Evolutionary conservation across 2,797 vertebrate genomes (phyloP).

Genomic region (Coilia nasus): DNA sequence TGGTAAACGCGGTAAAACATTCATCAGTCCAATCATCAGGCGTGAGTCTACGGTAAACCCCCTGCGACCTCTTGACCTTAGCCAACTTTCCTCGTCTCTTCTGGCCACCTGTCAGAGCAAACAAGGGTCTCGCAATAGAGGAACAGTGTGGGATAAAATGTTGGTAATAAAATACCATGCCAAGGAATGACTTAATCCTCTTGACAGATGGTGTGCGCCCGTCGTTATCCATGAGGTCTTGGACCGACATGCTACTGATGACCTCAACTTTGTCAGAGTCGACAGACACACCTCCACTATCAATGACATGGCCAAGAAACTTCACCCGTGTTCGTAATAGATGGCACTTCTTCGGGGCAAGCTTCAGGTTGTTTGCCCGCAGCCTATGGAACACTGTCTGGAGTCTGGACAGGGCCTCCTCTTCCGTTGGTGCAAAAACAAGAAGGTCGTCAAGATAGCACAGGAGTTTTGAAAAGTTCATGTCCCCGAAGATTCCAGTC

Average conservation of each 20-base stretch:
- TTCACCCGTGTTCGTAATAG: background rate
- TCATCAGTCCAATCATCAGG: slow-evolving; percentile 25
- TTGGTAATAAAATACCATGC: slow-evolving; percentile 45
- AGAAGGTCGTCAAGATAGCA: too few species aligned
- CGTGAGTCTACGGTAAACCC: slow-evolving; percentile 23
- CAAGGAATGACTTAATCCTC: slow-evolving; percentile 39
- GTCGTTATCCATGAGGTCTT: slow-evolving; percentile 41
- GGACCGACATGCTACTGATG: slow-evolving; percentile 30
- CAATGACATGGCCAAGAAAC: slow-evolving; percentile 39
- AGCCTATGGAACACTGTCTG: too few species aligned
- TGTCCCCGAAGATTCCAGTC: too few species aligned
- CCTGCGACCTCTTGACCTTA: background rate
- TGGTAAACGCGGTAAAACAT: too few species aligned
- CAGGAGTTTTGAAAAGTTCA: too few species aligned
- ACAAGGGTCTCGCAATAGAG: slow-evolving; percentile 35
- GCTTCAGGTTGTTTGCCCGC: too few species aligned
- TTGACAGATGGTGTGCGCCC: slow-evolving; percentile 12
- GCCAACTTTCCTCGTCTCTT: slow-evolving; percentile 22
- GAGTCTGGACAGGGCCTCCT: too few species aligned
- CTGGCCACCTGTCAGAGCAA: slow-evolving; percentile 38
- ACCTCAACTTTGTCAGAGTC: slow-evolving; percentile 33
- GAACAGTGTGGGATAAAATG: slow-evolving; percentile 38
- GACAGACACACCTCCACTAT: slow-evolving; percentile 18
- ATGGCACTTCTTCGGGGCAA: too few species aligned
- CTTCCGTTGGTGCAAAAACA: too few species aligned